Base-by-base conservation (phyloP, 92 coral and sea anemone genomes). In the Montipora capitata region DNA sequence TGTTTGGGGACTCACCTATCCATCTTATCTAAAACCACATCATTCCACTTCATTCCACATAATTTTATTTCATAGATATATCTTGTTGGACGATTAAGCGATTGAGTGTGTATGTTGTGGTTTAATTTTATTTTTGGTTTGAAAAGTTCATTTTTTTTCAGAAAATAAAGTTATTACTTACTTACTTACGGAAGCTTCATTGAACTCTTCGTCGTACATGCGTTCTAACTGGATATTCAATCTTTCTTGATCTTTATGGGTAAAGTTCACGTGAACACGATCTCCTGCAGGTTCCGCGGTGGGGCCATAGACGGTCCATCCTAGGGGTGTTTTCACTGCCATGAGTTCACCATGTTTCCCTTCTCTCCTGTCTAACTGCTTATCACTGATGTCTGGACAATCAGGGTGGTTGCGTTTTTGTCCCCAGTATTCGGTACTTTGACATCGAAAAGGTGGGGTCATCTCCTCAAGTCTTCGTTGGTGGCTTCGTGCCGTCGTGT, bases 241-340 rank as follows among this genome's bases (percentile, higher is more conserved):
- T 27, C 35, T 27, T 27, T 27, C 35, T 27, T 1, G 35, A 27
- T 27, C 35, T 27, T 0, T 27, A 27, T 2, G 35, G 35, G 35
- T 27, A 27, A 27, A 27, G 35, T 27, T 27, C 35, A 27, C 35
- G 35, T 27, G 35, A 27, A 27, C 35, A 27, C 35, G 35, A 27
- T 27, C 35, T 27, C 35, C 35, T 27, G 35, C 35, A 27, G 35
- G 35, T 27, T 27, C 35, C 35, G 0, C 92, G 7, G 91, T 81
- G 16, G 93, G 96, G 18, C 95, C 93, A 39, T 61, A 92, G 40
- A 94, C 91, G 44, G 95, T 94, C 96, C 96, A 88, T 13, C 95
- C 96, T 10, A 92, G 75, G 13, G 91, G 90, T 15, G 96, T 94
- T 51, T 68, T 88, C 12, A 94, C 95, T 42, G 95, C 93, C 3